Conservation (phyloP, 2,797 vertebrate species). For the Tragelaphus oryx region DNA sequence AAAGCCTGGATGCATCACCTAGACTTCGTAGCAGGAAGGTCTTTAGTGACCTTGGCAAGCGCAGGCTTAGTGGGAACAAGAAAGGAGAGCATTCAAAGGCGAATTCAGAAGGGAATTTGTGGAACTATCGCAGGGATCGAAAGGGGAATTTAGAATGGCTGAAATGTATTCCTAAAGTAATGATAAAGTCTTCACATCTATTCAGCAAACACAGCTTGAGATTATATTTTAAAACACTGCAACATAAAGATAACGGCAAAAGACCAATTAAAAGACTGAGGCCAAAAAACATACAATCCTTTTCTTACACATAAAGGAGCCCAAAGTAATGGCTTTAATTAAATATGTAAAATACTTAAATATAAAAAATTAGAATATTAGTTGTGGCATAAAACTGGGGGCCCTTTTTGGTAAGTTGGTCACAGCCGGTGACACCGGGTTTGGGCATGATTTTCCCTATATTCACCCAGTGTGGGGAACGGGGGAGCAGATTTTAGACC, state of each 20-base stretch:
- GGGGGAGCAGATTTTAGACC: not conserved
- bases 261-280: not conserved
- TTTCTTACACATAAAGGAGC: not conserved
- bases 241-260: not conserved
- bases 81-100: not conserved
- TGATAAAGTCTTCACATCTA: not conserved
- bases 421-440: not conserved
- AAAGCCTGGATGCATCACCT: rapidly evolving
- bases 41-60: not conserved
- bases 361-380: not conserved
- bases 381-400: not conserved
- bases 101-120: not conserved
- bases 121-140: not conserved
- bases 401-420: not conserved
- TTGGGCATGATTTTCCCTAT: not conserved
- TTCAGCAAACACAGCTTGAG: not conserved
- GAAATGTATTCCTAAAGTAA: not conserved
- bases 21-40: not conserved
- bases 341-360: not conserved
- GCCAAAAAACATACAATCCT: not conserved
- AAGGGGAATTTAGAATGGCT: not conserved
- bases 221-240: not conserved
- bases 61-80: not conserved
- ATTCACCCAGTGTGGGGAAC: not conserved
- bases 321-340: conserved; percentile 11